These are phyloP conservation scores for Lipophrys pholis DNA, from an alignment of 2,113 vertebrate species.

Conservation along the genomic window DNA sequence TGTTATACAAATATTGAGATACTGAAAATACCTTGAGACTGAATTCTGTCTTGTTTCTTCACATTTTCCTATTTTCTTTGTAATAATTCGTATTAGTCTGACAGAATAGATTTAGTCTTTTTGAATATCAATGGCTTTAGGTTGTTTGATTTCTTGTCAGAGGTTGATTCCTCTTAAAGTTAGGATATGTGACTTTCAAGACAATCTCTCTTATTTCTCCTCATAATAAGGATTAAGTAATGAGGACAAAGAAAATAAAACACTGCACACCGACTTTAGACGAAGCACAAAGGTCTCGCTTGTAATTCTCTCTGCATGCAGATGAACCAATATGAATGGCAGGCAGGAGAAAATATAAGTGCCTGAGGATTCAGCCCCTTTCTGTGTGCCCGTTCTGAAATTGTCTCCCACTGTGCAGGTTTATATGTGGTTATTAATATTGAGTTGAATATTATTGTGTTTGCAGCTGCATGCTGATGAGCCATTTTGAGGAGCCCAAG, in stretches of 20 bases:
- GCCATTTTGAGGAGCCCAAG: conserved; percentile 91
- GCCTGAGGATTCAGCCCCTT: conserved; percentile 43
- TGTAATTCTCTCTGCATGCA: conserved; percentile 55
- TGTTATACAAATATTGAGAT: not conserved
- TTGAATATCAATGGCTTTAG: conserved; percentile 6
- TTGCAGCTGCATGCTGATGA: conserved; percentile 95
- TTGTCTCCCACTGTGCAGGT: conserved; percentile 48
- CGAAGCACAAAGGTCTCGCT: conserved; percentile 48
- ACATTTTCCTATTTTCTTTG: too few species aligned
- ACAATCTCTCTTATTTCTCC: not conserved
- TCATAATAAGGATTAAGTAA: conserved; percentile 32
- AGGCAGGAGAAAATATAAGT: conserved; percentile 10
- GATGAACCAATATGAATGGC: conserved; percentile 60
- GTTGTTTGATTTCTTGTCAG: conserved; percentile 20
- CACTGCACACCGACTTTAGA: conserved; percentile 29
- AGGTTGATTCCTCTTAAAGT: conserved; percentile 12
- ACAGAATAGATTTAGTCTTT: not conserved
- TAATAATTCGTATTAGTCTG: too few species aligned
- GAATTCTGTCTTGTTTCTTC: too few species aligned
- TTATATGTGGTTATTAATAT: conserved; percentile 67
- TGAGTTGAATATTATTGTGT: conserved; percentile 67
- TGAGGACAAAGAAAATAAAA: conserved; percentile 47
- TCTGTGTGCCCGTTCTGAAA: conserved; percentile 47
- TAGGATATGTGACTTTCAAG: conserved; percentile 17
- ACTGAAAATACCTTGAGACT: too few species aligned